Evolutionary conservation across 2,797 vertebrate genomes (phyloP), one percentile per base, ranked within the genome.

Genomic region (Eleutherodactylus coqui): DNA sequence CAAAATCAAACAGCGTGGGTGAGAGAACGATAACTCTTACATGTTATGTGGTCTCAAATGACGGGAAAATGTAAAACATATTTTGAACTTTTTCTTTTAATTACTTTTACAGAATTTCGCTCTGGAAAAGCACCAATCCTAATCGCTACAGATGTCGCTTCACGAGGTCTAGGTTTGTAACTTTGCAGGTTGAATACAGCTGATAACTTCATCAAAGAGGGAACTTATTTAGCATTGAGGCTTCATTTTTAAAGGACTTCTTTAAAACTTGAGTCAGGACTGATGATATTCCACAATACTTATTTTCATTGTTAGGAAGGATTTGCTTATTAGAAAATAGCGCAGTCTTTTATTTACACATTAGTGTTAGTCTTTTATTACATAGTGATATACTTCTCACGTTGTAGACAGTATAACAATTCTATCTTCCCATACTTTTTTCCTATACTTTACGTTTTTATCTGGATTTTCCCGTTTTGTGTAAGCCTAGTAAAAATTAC

Each of bases 151-250:
- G 98, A 99, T 82, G 98, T 99, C 91, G 98, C 98, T 84, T 99
- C 98, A 90, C 97, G 98, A 91, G 98, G 98, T 95, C 96, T 99
- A 96, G 98, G 98, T 99, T 98, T 97, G 98, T 98, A 95, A 84
- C 82, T 47, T 79, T 62, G 17, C n/a, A 60, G 82, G 72, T n/a
- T 64, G 11, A 76, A 60, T 24, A 27, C 2, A 76, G 55, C 43
- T 45, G n/a, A 16, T 78, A 14, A 41, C 14, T 60, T 27, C 32
- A 10, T 27, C 13, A 72, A 11, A 72, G 69, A 41, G 14, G n/a
- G 1, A 73, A 27, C 0, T 14, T 2, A 14, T 27, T 14, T 43
- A 72, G 34, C 41, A 21, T 10, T 29, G 41, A 73, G 24, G 1
- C 69, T 72, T n/a, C 34, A 24, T 72, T 27, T 72, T 27, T 43